Conservation (phyloP, 2,888 invertebrate species). For the Cephus sareptanus region DNA sequence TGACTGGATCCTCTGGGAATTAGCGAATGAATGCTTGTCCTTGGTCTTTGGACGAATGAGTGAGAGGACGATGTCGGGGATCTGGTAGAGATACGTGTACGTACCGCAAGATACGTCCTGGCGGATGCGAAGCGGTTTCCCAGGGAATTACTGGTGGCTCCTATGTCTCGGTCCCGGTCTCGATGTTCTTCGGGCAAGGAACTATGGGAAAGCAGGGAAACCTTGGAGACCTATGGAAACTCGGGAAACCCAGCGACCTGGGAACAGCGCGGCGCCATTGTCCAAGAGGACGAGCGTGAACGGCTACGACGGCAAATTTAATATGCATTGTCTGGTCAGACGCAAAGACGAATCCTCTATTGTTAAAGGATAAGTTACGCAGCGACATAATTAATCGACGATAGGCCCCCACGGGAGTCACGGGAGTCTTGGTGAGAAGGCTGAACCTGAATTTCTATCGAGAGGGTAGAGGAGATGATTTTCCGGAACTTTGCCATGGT, state of each 20-base stretch:
- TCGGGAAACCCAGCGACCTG: conserved; percentile 36
- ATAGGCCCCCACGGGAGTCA: neutral
- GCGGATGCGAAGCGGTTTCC: neutral
- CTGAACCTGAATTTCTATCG: neutral
- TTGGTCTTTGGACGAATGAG: neutral
- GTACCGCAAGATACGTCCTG: neutral
- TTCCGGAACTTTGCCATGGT: neutral
- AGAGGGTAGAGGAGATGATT: neutral
- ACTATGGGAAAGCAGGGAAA: neutral
- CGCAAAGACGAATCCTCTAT: conserved; percentile 45
- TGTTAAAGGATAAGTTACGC: conserved; percentile 50
- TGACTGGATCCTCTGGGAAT: conserved; percentile 21
- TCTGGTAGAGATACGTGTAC: neutral
- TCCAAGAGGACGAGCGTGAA: conserved; percentile 30
- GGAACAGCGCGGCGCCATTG: conserved; percentile 44
- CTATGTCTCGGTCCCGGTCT: neutral
- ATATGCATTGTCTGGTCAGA: conserved; percentile 58
- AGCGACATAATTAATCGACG: conserved; percentile 51
- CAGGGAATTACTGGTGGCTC: neutral
- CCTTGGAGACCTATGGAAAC: neutral
- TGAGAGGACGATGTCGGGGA: neutral
- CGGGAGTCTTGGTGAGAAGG: neutral
- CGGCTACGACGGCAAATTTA: conserved; percentile 43
- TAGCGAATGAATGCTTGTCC: conserved; percentile 36
- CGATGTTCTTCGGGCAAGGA: neutral